Percentiles rank a stretch among this genome's conserved stretches.
phyloP scores from a whole-genome alignment of 2,888 invertebrate species.

The Xanthia icteritia region DNA sequence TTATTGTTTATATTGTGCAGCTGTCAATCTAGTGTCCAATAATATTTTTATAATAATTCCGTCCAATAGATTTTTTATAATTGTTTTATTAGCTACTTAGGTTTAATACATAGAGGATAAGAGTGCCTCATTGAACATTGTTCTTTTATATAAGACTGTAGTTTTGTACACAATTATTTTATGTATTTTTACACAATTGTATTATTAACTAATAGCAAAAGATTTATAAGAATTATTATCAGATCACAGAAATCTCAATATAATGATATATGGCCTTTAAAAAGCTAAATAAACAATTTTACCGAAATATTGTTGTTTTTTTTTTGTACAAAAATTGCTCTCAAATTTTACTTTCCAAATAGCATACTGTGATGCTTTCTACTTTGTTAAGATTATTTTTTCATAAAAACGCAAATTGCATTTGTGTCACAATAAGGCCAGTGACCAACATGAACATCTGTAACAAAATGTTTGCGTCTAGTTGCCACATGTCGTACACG shows the following conservation, averaged over 20 bases:
- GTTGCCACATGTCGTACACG: constrained; percentile 74
- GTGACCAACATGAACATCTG: constrained; percentile 71
- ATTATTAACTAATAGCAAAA: constrained; percentile 5
- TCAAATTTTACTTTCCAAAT: not conserved
- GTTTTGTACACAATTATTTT: constrained; percentile 37
- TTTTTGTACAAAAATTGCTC: not conserved
- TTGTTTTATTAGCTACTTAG: constrained; percentile 37
- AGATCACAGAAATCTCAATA: not conserved
- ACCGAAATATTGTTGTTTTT: not conserved
- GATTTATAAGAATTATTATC: not conserved
- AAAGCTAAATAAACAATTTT: constrained; percentile 40
- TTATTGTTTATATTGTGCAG: not conserved
- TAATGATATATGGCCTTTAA: constrained; percentile 4
- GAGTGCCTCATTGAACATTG: constrained; percentile 46
- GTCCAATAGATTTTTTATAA: constrained; percentile 44
- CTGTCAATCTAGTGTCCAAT: constrained; percentile 20
- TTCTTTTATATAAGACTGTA: constrained; percentile 43
- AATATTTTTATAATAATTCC: constrained; percentile 31
- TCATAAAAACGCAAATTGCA: constrained; percentile 72
- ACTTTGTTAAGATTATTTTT: not conserved
- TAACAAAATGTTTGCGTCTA: constrained; percentile 69
- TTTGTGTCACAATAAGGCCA: constrained; percentile 70
- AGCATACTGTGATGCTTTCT: not conserved
- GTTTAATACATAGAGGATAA: constrained; percentile 15
- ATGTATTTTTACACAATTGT: constrained; percentile 41